Evolutionary conservation across 2,113 vertebrate species (phyloP), one percentile per base, ranked within the genome.

Genomic region (Uria aalge): DNA sequence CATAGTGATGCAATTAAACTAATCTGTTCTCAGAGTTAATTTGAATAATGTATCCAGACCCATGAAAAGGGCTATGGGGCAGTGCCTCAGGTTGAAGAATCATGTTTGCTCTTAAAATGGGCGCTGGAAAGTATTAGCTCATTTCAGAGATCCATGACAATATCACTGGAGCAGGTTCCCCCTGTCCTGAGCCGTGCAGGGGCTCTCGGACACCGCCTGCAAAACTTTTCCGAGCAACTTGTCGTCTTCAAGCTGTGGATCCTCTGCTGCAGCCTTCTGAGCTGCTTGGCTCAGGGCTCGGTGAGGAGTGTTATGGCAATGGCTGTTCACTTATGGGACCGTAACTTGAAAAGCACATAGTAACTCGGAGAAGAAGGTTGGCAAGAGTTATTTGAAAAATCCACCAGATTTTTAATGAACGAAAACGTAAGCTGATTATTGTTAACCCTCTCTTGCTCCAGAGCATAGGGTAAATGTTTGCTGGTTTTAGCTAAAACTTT

Each of bases 1-100:
- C 75, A 85, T 47, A 59, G 90, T n/a, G 72, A 83, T 94, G 71
- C 55, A 94, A 80, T 96, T 96, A 86, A 91, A 62, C 53, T 47
- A 77, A 67, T 88, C 81, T 47, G 6, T 80, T 94, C 55, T 52
- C 55, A 80, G 85, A 55, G 47, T 93, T 95, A 74, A 74, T 93
- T 88, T 93, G 63, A 76, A 86, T 77, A 92, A 71, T 47, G 40
- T 24, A 91, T 52, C 72, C 19, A 55, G 73, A 59, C 40, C 43
- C 38, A 15, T 60, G 45, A 36, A 78, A 92, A 87, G n/a, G 38
- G 8, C 59, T 79, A 8, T 76, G 67, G 69, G 73, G 41, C 59
- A 76, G 62, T 40, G 48, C 7, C 27, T 82, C 64, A 19, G 24
- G 56, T 68, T 56, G 48, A 89, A 64, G 48, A 62, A 75, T 45